Evolutionary conservation across 64 coral and sea anemone genomes (phyloP).

Genomic region (Hydrozoanthus tunicans): DNA sequence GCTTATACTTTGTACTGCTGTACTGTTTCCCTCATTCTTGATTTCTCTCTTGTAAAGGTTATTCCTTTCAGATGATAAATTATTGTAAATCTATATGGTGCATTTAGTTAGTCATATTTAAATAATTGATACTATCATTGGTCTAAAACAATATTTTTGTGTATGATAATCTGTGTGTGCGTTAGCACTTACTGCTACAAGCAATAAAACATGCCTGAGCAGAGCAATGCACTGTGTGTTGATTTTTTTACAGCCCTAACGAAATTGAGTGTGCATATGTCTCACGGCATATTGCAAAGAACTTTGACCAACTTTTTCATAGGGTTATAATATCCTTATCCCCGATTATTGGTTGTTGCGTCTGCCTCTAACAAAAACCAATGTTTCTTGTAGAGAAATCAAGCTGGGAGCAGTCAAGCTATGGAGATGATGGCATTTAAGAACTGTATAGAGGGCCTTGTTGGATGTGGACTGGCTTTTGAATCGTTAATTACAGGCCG

Average conservation of each 20-base stretch:
- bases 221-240: neutral
- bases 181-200: neutral
- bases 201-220: neutral
- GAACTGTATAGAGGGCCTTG: neutral
- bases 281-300: neutral
- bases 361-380: conserved; percentile 1
- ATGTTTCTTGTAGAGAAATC: conserved; percentile 25
- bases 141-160: neutral
- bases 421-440: conserved; percentile 8
- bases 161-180: neutral
- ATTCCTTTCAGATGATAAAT: neutral
- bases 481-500: neutral
- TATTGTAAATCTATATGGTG: neutral
- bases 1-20: conserved; percentile 2
- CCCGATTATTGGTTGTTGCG: neutral
- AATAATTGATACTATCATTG: neutral
- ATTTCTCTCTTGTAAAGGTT: conserved; percentile 27
- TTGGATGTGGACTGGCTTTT: conserved; percentile 13
- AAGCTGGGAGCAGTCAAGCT: conserved; percentile 13
- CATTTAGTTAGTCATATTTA: neutral
- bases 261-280: neutral
- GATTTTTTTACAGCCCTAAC: neutral
- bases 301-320: neutral
- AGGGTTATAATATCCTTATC: neutral
- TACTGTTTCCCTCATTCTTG: neutral